Evolutionary conservation across 2,888 invertebrate species (phyloP).

Genomic region (Octonoba sinensis): DNA sequence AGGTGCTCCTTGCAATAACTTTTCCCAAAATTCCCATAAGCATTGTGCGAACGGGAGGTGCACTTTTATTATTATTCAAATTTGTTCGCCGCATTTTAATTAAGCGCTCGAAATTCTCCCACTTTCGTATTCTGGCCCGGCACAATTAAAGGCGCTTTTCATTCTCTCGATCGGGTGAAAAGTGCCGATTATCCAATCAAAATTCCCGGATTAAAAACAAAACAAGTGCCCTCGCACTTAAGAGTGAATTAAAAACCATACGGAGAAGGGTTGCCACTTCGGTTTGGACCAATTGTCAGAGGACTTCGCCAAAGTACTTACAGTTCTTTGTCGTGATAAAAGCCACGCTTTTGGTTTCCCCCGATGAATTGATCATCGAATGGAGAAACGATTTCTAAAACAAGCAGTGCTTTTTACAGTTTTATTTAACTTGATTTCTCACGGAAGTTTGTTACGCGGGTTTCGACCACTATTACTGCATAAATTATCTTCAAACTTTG

Average conservation of each 20-base stretch:
- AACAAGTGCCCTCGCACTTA: not conserved
- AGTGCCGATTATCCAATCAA: conserved; percentile 17
- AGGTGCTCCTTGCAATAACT: conserved; percentile 19
- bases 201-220: conserved; percentile 11
- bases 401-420: too few relatives aligned
- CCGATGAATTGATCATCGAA: too few relatives aligned
- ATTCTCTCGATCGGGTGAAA: not conserved
- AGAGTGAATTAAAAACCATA: conserved; percentile 1
- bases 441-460: too few relatives aligned
- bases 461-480: too few relatives aligned
- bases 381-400: too few relatives aligned
- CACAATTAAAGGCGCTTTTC: conserved; percentile 4
- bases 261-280: conserved; percentile 3
- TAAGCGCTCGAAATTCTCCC: conserved; percentile 20
- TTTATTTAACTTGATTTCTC: too few relatives aligned
- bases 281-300: too few relatives aligned
- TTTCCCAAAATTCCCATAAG: conserved; percentile 28
- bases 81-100: conserved; percentile 47
- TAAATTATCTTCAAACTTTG: too few relatives aligned
- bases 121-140: conserved; percentile 3
- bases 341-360: too few relatives aligned
- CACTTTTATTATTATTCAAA: conserved; percentile 37
- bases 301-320: too few relatives aligned
- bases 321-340: too few relatives aligned
- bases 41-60: not conserved